Conservation (phyloP, 2,888 invertebrate species). For the Chloroclystis v-ata region DNA sequence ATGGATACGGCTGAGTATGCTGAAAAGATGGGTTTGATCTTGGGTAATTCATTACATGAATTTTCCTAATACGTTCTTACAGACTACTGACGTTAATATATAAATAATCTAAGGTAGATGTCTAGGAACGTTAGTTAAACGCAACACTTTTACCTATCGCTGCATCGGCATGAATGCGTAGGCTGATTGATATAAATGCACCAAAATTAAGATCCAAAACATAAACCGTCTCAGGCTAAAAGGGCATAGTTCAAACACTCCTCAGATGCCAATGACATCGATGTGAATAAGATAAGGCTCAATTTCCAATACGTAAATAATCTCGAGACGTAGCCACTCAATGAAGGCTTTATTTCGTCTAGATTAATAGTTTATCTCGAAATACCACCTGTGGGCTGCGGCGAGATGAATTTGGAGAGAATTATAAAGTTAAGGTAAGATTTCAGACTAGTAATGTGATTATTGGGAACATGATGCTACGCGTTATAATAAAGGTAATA, state of each 20-base stretch:
- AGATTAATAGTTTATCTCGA: conserved; percentile 19
- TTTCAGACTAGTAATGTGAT: not conserved
- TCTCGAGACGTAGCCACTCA: conserved; percentile 33
- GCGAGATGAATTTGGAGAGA: conserved; percentile 10
- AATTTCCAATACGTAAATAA: conserved; percentile 39
- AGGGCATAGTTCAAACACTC: conserved; percentile 35
- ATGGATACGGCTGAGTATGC: too few species aligned
- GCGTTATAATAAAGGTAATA: too few species aligned
- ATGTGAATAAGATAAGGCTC: conserved; percentile 27
- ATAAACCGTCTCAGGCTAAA: conserved; percentile 15
- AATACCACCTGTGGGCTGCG: conserved; percentile 20
- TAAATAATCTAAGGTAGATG: too few species aligned
- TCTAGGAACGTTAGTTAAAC: too few species aligned
- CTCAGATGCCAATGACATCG: conserved; percentile 27
- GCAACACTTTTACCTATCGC: too few species aligned
- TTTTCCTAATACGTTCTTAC: too few species aligned
- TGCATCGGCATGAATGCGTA: too few species aligned
- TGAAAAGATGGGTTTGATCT: too few species aligned
- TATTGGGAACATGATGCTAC: not conserved
- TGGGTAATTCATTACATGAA: too few species aligned
- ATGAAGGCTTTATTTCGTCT: conserved; percentile 24
- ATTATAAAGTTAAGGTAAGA: not conserved
- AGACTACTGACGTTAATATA: too few species aligned
- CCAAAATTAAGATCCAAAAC: conserved; percentile 2
- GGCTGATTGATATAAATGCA: not conserved